phyloP scores from a whole-genome alignment of 2,888 invertebrate species.

The Napeogenes inachia region DNA sequence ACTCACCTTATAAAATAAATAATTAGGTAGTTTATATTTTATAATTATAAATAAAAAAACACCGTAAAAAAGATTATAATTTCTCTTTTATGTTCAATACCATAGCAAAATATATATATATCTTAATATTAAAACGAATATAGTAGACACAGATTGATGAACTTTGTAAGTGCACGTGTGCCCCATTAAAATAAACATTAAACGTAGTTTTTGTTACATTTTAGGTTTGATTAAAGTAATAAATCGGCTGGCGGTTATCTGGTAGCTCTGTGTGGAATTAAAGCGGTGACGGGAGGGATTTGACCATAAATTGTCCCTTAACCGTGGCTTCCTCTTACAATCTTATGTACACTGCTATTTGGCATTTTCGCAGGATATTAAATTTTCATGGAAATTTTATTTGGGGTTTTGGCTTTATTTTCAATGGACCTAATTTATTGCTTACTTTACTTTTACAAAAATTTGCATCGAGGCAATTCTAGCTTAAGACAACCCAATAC shows the following conservation, averaged over 20 bases:
- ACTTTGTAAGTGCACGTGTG: too few relatives aligned
- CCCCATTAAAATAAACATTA: slow-evolving; percentile 45
- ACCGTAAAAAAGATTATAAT: too few relatives aligned
- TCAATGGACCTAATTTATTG: background rate
- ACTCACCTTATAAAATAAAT: too few relatives aligned
- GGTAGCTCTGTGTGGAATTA: slow-evolving; percentile 53
- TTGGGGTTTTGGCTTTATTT: background rate
- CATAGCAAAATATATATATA: too few relatives aligned
- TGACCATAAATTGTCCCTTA: slow-evolving; percentile 63
- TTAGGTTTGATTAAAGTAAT: slow-evolving; percentile 70
- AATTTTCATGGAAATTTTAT: background rate
- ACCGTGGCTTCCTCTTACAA: slow-evolving; percentile 37
- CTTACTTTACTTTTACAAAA: background rate
- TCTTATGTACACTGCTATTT: slow-evolving; percentile 33
- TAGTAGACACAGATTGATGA: too few relatives aligned
- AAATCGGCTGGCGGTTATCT: slow-evolving; percentile 64
- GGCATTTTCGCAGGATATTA: slow-evolving; percentile 17
- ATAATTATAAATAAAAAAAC: too few relatives aligned
- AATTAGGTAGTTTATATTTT: too few relatives aligned
- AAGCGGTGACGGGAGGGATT: slow-evolving; percentile 57
- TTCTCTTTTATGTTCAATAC: too few relatives aligned
- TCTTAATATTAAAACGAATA: too few relatives aligned
- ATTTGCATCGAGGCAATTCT: background rate
- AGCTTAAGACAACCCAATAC: background rate
- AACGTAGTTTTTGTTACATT: slow-evolving; percentile 63